phyloP scores from a whole-genome alignment of 2,113 vertebrate species.

The Conger conger region DNA sequence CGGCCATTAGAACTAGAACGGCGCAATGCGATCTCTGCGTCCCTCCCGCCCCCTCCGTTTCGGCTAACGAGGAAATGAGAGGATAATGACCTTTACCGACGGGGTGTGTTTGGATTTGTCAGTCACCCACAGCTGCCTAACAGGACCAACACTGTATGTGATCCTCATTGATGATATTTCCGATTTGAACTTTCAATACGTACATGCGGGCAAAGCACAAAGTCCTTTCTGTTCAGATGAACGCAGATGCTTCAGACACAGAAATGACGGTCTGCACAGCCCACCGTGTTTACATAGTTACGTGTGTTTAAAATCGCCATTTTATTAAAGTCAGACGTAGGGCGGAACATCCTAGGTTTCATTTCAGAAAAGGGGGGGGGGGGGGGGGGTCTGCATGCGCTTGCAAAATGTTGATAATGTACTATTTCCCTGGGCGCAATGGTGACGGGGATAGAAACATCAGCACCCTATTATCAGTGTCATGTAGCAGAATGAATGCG shows the following conservation, averaged over 20 bases:
- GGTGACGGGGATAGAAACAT: neutral
- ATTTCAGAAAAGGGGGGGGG: neutral
- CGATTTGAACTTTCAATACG: neutral
- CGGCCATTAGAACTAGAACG: conserved; percentile 24
- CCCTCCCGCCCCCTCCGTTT: neutral
- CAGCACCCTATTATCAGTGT: neutral
- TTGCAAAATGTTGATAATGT: neutral
- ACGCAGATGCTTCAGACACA: neutral
- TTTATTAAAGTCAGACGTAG: conserved; percentile 11
- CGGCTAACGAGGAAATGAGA: conserved; percentile 18
- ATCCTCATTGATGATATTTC: conserved; percentile 6
- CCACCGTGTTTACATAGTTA: neutral
- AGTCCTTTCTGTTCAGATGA: neutral
- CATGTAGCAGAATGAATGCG: neutral
- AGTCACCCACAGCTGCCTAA: neutral
- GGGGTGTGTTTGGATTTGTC: conserved; percentile 20
- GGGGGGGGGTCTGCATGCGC: neutral
- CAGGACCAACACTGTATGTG: neutral
- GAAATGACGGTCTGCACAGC: neutral
- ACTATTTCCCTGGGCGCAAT: neutral
- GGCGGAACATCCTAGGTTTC: neutral
- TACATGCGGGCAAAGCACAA: neutral
- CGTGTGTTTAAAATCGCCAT: neutral
- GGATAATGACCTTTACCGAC: neutral
- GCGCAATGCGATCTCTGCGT: neutral